Evolutionary conservation across 2,113 vertebrate species (phyloP).

Genomic region (Apus apus): DNA sequence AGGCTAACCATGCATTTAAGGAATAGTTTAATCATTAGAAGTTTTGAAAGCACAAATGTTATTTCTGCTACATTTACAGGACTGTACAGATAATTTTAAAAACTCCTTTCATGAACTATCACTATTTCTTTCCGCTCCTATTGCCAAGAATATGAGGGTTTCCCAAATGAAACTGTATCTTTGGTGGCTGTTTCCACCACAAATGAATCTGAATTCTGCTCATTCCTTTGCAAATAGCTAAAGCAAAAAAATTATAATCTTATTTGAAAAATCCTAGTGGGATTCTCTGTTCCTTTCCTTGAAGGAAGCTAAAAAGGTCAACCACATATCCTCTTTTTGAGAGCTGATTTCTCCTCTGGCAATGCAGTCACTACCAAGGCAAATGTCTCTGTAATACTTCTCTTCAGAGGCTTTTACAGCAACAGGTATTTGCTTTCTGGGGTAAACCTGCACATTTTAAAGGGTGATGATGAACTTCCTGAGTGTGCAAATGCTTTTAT

Average conservation of each 20-base stretch:
- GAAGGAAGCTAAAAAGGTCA: not conserved
- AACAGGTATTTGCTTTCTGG: not conserved
- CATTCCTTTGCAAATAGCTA: not conserved
- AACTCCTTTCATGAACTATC: not conserved
- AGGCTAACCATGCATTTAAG: not conserved
- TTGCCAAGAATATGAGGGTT: not conserved
- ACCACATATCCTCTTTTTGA: not conserved
- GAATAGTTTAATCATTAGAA: not conserved
- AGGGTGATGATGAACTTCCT: not conserved
- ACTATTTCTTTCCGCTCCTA: not conserved
- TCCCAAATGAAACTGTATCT: not conserved
- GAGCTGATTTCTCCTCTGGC: not conserved
- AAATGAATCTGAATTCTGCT: not conserved
- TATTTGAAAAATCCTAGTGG: not conserved
- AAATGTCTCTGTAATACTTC: not conserved
- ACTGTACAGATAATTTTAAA: not conserved
- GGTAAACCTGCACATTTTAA: not conserved
- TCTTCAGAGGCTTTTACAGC: not conserved
- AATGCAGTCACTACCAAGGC: not conserved
- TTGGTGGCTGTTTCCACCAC: not conserved
- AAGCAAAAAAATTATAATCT: not conserved
- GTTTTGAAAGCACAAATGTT: not conserved
- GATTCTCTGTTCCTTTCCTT: not conserved
- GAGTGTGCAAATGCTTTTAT: not conserved
- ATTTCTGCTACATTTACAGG: not conserved